Evolutionary conservation across 2,113 vertebrate species (phyloP), one percentile per base, ranked within the genome.

Genomic region (Trematomus loennbergii): DNA sequence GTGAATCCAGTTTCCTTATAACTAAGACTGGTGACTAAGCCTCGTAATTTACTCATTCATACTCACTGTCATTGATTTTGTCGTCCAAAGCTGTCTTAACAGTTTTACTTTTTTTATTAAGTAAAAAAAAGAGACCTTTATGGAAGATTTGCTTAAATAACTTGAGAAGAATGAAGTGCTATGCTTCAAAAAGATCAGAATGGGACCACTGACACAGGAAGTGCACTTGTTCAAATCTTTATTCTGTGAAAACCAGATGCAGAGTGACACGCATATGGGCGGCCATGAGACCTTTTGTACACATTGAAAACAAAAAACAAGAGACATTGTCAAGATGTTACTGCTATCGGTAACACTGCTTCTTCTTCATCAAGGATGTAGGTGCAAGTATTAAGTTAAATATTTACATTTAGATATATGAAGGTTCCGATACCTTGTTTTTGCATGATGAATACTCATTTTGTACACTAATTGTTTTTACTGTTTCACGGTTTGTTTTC

Each of bases 351-450:
- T 78, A 0, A 20, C 16, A 12, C 0, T 85, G 36, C 45, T 85
- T 53, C 0, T 73, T 36, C 46, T 74, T 49, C 79, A 74, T 60
- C 70, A 12, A 17, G 59, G 17, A 71, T 22, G 85, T 87, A 63
- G 81, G 72, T 83, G 4, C 9, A 29, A 49, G 5, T 66, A 15
- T 43, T 59, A 13, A 46, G 2, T 36, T 33, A 18, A 17, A 15
- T 29, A 12, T 45, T 4, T 18, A 5, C 4, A 49, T 49, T 3
- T 11, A 12, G 46, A 20, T 45, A 9, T 60, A 25, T 20, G 18
- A 6, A 20, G 11, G 1, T 20, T 50, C 2, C 0, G 25, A 25
- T 12, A 16, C 9, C 16, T 54, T 17, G 12, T 22, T 0, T 20
- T 3, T 9, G 29, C 29, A 29, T 29, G 29, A 4, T 29, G 29